Conservation (phyloP, 2,797 vertebrate genomes). For the Chelonia mydas region DNA sequence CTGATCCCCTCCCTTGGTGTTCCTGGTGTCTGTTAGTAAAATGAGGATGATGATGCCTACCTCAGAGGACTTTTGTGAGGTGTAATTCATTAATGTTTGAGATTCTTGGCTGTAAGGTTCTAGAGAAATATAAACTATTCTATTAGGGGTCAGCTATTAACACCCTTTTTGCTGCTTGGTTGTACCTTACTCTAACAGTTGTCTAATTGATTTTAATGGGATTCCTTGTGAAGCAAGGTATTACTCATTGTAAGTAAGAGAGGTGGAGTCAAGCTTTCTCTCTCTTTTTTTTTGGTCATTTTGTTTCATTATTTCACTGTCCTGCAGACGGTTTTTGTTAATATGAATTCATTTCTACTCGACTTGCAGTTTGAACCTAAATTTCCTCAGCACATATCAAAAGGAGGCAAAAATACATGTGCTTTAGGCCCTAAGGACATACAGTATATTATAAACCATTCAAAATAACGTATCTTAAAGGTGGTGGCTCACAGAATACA, state of each 20-base stretch:
- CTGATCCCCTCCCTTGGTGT: neutral
- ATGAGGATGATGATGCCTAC: neutral
- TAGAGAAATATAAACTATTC: neutral
- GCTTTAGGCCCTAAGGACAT: neutral
- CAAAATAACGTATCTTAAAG: neutral
- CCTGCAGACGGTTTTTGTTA: neutral
- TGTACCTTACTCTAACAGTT: neutral
- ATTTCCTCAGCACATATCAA: neutral
- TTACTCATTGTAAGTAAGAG: neutral
- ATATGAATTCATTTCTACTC: accelerated
- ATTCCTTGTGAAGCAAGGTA: neutral
- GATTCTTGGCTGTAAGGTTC: neutral
- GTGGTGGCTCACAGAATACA: neutral
- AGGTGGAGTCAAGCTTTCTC: neutral
- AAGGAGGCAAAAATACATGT: constrained; percentile 7
- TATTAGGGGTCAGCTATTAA: neutral
- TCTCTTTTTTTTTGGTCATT: accelerated
- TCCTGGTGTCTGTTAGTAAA: neutral
- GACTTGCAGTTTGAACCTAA: neutral
- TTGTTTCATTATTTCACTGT: neutral
- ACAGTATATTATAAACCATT: neutral
- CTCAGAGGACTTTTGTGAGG: neutral
- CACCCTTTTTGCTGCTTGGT: neutral
- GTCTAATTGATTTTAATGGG: neutral
- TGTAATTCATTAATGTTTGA: neutral